Base-by-base conservation (phyloP, 92 coral and sea anemone genomes). In the Desmophyllum pertusum region DNA sequence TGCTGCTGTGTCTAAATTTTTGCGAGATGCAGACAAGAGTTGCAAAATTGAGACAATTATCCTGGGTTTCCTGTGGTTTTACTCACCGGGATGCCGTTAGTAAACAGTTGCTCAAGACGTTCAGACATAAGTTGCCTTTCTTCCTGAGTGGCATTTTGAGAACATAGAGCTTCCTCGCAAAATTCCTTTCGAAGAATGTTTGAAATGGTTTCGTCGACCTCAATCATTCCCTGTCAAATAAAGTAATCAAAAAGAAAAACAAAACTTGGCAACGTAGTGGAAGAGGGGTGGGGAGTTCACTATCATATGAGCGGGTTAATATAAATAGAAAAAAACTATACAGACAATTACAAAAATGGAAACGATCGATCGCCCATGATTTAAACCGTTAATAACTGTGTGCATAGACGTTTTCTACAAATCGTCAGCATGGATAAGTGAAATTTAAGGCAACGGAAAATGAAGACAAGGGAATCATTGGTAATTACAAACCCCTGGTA, bases 161-260 rank as follows among this genome's bases (percentile, higher is more conserved):
- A 90, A 75, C 85, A 85, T 75, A 93, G 66, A 25, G 96, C 92
- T 53, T 93, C 94, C 41, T 90, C 94, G 61, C 80, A 88, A 66
- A 93, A 93, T 41, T 93, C 96, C 55, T 89, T 84, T 63, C 79
- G 88, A 3, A 93, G 77, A 9, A 90, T 88, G 25, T 85, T 59
- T 57, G 92, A 84, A 61, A 93, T 63, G 15, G 96, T 90, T 43
- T 90, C 94, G 27, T 93, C 96, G 23, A 82, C 89, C 55, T 93
- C 96, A 2, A 93, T 88, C 92, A 88, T 90, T 23, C 96, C 96
- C 96, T 93, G 79, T 27, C n/a, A 31, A 66, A 80, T 50, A 4
- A 2, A 80, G 13, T 13, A 35, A 33, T 45, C 31, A 11, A 37
- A 18, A 0, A 63, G 61, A 25, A 33, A 35, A 25, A 75, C 13